Conservation (phyloP, 2,113 vertebrate genomes). For the Phasianus colchicus region DNA sequence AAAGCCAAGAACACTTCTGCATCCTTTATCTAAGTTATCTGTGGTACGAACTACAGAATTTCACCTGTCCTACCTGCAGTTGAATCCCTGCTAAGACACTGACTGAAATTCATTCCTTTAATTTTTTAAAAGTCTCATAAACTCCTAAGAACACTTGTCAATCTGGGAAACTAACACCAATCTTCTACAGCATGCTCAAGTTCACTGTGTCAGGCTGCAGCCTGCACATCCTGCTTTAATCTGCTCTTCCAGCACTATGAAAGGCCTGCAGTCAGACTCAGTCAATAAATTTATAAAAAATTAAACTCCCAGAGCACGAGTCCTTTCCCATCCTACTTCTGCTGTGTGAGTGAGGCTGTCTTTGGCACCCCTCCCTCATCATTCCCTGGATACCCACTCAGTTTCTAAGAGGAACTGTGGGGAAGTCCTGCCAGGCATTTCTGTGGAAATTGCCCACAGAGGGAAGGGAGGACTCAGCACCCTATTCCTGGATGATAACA, state of each 20-base stretch:
- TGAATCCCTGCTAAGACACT: background rate
- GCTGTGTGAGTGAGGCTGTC: background rate
- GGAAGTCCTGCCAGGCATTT: conserved; percentile 40
- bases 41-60: background rate
- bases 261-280: background rate
- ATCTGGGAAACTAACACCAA: background rate
- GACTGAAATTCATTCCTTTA: background rate
- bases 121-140: background rate
- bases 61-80: background rate
- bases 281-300: background rate
- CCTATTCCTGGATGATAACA: conserved; percentile 23
- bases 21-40: background rate
- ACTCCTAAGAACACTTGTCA: background rate
- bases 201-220: background rate
- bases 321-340: background rate
- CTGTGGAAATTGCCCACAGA: conserved; percentile 22
- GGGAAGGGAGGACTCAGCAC: conserved; percentile 38
- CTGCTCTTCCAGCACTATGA: background rate
- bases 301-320: background rate
- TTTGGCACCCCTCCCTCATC: background rate
- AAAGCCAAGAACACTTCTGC: background rate
- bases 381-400: background rate
- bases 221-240: background rate
- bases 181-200: background rate
- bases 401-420: background rate